Evolutionary conservation across 2,888 invertebrate species (phyloP), one percentile per base, ranked within the genome.

Genomic region (Leptopilina syphax): DNA sequence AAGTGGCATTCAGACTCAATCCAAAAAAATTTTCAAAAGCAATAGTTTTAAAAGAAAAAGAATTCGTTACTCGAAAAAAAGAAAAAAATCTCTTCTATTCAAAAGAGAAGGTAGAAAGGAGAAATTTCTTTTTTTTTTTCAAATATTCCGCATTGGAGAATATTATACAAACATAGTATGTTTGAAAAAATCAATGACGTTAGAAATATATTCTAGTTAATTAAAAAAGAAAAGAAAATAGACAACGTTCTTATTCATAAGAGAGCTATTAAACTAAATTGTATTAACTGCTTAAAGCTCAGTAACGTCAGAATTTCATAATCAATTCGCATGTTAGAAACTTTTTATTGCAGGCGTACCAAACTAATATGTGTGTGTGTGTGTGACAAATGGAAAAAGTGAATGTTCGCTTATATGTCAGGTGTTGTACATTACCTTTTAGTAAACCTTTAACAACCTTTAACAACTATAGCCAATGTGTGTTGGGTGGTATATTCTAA

Each of bases 401-500:
- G 73, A 73, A 73, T 57, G 73, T 73, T 73, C 73, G 6, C 57
- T 73, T 57, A 73, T 73, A 73, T 73, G 73, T 73, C 73, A 73
- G 73, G 57, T 73, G 73, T 27, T 73, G 57, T 73, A 73, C 73
- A 34, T 73, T 73, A 73, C 73, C 70, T 73, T 73, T 73, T 57
- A 73, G 73, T 73, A 73, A 73, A 57, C 73, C 73, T 73, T 57
- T 18, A 18, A 18, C 18, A 18, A 18, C 18, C 18, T 18, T 73
- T 57, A 73, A 57, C 34, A 57, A 57, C 73, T 73, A 73, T 73
- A 73, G 54, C 34, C 27, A 57, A 73, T 73, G 70, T 54, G 24
- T 70, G 73, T 57, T 73, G 73, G 73, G 57, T n/a, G 57, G 57
- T 73, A 73, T 73, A 73, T 57, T 73, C 73, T 57, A 3, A 12